Evolutionary conservation across 2,797 vertebrate genomes (phyloP).

Genomic region (Pseudotriccus pelzelni): DNA sequence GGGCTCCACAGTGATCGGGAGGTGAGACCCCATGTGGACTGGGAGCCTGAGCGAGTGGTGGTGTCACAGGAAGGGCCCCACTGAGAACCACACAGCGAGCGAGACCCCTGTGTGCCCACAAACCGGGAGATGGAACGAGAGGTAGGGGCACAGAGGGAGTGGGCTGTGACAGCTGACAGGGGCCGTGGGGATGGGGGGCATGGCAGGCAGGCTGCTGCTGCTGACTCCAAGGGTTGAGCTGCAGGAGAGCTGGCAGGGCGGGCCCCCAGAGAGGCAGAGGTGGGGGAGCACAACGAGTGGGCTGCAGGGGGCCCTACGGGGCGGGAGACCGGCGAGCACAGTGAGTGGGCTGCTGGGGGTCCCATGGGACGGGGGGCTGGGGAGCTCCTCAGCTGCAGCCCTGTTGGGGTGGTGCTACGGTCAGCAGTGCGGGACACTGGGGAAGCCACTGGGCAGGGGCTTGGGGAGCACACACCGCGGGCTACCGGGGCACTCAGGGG

Average conservation of each 20-base stretch:
- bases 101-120: not conserved
- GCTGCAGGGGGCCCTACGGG: not conserved
- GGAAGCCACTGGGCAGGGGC: not conserved
- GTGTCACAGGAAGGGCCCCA: slow-evolving; percentile 8
- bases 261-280: not conserved
- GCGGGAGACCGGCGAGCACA: not conserved
- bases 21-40: not conserved
- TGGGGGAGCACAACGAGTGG: not conserved
- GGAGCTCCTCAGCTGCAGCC: not conserved
- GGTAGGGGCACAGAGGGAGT: not conserved
- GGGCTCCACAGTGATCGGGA: not conserved
- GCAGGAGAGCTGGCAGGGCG: not conserved
- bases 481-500: not conserved
- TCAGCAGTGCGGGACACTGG: not conserved
- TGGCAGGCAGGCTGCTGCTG: accelerated
- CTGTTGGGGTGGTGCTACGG: not conserved
- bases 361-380: not conserved
- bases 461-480: not conserved
- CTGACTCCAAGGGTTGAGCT: accelerated
- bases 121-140: not conserved
- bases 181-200: not conserved
- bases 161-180: not conserved
- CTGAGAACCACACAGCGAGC: slow-evolving; percentile 1
- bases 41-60: not conserved
- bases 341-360: not conserved